Base-by-base conservation (phyloP, 2,797 vertebrate genomes). In the Coregonus ussuriensis region DNA sequence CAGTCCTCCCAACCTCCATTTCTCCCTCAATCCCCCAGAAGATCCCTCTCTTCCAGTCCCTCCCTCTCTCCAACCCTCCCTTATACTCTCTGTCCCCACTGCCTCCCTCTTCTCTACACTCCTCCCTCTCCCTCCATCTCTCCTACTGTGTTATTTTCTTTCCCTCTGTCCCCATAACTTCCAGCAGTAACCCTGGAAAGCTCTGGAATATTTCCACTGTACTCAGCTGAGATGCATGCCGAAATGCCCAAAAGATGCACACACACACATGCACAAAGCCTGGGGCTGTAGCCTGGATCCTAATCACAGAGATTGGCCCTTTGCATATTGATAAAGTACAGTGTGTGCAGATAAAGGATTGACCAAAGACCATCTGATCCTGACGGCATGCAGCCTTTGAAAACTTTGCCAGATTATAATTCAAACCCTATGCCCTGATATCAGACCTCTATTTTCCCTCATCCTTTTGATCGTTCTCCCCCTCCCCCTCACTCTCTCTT, bases 51-150 rank as follows among this genome's bases (percentile, higher is more conserved):
- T 6, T 71, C 4, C 37, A 51, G 74, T 79, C 69, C 69, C 72
- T 52, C 21, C 63, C 62, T 18, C 15, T 65, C 18, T 70, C 62
- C 2, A 47, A 71, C 79, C 73, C n/a, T 63, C 62, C 54, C 35
- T 67, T 37, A 33, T 71, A 11, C 14, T 25, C 53, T 69, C 37
- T 47, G 41, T 47, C 41, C 41, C 41, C 41, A 47, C 41, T 47
- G 41, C 0, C 63, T 63, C 59, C n/a, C 7, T 47, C 54, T 47
- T 47, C 41, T 47, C 74, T 54, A 47, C 74, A 16, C 9, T 33
- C 74, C 29, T 7, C 25, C 33, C 6, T 5, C 65, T 67, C 74
- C 51, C 41, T n/a, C 63, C 35, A 31, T 6, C 67, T 69, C 3
- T 16, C 67, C 41, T 47, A 47, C 41, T 47, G 41, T 3, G 41